Evolutionary conservation across 2,888 invertebrate species (phyloP).

Genomic region (Sesamia inferens): DNA sequence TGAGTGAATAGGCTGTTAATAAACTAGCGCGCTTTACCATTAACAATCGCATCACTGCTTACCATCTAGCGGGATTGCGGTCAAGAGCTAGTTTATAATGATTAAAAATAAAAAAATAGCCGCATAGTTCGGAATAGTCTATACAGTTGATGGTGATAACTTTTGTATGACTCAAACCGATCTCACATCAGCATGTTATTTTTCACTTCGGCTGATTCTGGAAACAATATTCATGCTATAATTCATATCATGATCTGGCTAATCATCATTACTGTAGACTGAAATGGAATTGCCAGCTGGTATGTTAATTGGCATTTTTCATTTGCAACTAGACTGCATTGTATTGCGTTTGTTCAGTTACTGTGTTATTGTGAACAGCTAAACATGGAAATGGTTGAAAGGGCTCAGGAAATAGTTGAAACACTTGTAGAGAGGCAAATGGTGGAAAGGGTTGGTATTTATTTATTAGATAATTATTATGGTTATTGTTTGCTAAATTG

Average conservation of each 20-base stretch:
- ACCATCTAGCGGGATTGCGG: too few relatives aligned
- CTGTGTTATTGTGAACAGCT: conserved; percentile 27
- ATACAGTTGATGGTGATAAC: background rate
- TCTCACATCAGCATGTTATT: conserved; percentile 56
- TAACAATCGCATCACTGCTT: too few relatives aligned
- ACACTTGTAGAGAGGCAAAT: background rate
- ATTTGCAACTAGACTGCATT: conserved; percentile 27
- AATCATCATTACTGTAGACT: conserved; percentile 48
- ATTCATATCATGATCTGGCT: conserved; percentile 50
- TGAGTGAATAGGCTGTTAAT: too few relatives aligned
- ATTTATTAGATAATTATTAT: too few relatives aligned
- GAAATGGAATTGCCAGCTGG: conserved; percentile 36
- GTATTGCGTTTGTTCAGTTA: conserved; percentile 27
- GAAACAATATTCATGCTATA: conserved; percentile 51
- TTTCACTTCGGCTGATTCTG: conserved; percentile 32
- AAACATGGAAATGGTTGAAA: conserved; percentile 26
- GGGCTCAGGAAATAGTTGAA: background rate
- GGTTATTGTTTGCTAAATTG: too few relatives aligned
- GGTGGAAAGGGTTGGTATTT: conserved; percentile 8
- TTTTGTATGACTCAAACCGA: conserved; percentile 51
- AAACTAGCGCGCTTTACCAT: too few relatives aligned
- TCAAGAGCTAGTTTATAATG: too few relatives aligned
- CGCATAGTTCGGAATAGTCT: background rate
- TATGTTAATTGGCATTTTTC: conserved; percentile 42
- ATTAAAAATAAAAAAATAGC: too few relatives aligned